These are phyloP conservation scores for Dryobates pubescens DNA, from an alignment of 2,797 vertebrate genomes.

Conservation along the genomic window DNA sequence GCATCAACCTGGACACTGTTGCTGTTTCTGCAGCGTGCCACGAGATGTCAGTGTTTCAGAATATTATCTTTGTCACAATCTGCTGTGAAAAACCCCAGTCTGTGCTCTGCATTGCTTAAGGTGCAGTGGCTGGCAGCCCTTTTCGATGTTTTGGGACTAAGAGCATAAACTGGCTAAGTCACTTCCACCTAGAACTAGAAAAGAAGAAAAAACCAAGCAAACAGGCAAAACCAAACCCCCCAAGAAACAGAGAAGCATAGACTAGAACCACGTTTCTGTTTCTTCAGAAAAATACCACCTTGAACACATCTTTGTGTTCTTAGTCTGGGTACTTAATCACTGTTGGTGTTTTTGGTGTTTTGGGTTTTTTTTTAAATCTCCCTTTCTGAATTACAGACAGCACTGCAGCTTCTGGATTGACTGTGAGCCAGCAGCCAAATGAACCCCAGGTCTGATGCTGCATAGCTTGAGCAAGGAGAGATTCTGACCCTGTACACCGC, in stretches of 20 bases:
- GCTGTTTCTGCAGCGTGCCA: background rate
- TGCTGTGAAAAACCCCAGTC: background rate
- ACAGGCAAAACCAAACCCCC: no score
- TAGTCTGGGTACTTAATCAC: background rate
- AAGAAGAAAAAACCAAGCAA: background rate
- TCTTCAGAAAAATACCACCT: background rate
- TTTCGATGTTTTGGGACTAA: background rate
- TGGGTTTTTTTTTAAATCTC: background rate
- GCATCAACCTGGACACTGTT: background rate
- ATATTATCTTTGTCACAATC: background rate
- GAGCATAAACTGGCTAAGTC: background rate
- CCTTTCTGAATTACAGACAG: no score
- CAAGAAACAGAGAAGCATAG: fast-evolving
- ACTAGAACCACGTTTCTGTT: background rate
- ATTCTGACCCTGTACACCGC: background rate
- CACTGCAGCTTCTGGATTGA: background rate
- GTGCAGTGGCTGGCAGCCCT: background rate
- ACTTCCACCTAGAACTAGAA: background rate
- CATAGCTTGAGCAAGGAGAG: background rate
- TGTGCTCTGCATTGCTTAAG: background rate
- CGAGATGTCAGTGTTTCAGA: constrained; percentile 60
- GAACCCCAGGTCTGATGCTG: background rate
- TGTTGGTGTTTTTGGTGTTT: no score
- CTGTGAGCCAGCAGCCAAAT: background rate
- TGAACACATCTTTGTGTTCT: background rate